Conservation (phyloP, 2,888 invertebrate species). For the Onchidella celtica region DNA sequence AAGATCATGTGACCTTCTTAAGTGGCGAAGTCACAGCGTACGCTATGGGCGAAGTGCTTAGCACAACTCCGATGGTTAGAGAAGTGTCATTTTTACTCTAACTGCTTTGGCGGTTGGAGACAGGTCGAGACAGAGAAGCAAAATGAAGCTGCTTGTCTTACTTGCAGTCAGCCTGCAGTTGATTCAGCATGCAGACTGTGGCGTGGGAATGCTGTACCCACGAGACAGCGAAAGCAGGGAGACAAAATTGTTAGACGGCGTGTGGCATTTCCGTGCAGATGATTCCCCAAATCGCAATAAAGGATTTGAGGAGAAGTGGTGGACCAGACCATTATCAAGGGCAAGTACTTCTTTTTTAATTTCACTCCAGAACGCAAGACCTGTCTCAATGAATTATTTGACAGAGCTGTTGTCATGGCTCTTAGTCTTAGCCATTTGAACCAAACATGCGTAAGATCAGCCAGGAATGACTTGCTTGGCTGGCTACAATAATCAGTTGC, state of each 20-base stretch:
- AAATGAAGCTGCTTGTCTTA: neutral
- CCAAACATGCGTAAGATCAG: no score
- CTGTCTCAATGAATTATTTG: no score
- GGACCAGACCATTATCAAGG: constrained; percentile 83
- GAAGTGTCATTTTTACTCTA: neutral
- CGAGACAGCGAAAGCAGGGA: constrained; percentile 91
- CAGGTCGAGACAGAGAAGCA: neutral
- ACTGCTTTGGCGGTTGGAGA: neutral
- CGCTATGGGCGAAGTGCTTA: no score
- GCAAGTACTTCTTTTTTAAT: constrained; percentile 26
- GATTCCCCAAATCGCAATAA: constrained; percentile 85
- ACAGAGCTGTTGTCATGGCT: no score
- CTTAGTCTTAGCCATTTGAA: no score
- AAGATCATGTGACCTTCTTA: no score
- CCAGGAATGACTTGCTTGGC: no score
- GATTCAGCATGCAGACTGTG: neutral
- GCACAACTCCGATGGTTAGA: no score
- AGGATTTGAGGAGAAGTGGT: constrained; percentile 90
- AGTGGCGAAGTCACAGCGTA: no score
- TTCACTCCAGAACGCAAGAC: no score
- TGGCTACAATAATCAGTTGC: no score
- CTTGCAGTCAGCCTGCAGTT: neutral
- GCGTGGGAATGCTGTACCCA: constrained; percentile 84
- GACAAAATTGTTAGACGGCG: constrained; percentile 89
- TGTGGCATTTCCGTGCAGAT: constrained; percentile 94